phyloP scores from a whole-genome alignment of 37 sponge, comb jelly and placozoan species.

The Aphrocallistes beatrix region DNA sequence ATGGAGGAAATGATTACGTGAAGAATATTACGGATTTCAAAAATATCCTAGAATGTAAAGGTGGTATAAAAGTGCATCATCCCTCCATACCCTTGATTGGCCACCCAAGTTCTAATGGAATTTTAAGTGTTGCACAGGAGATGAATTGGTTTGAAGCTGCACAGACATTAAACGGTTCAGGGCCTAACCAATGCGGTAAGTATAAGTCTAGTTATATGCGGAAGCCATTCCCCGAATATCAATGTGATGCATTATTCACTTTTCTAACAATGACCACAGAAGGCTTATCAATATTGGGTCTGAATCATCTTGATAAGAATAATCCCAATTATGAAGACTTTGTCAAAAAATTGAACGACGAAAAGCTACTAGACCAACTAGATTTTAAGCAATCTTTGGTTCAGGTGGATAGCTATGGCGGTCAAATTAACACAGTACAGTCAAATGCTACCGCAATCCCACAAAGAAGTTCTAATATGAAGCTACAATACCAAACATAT shows the following conservation, averaged over 20 bases:
- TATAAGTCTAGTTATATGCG: neutral
- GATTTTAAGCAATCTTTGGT: neutral
- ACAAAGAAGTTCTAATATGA: neutral
- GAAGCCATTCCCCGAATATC: neutral
- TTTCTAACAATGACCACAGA: neutral
- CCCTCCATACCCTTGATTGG: neutral
- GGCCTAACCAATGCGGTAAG: neutral
- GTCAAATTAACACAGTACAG: neutral
- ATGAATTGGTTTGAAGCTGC: constrained; percentile 5
- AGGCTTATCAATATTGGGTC: neutral
- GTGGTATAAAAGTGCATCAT: neutral
- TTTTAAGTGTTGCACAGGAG: neutral
- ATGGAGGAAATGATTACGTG: neutral
- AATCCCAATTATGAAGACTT: neutral
- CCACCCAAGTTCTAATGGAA: neutral
- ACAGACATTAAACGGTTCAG: neutral
- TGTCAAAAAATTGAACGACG: neutral
- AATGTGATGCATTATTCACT: neutral
- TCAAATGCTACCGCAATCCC: neutral
- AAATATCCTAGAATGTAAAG: neutral
- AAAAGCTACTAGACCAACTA: neutral
- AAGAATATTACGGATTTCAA: neutral
- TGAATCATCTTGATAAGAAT: neutral
- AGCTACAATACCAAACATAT: neutral
- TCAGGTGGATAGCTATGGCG: neutral